Percentiles rank a stretch among this genome's conserved stretches.
phyloP scores from a whole-genome alignment of 2,888 invertebrate species.

The Xestobium rufovillosum region DNA sequence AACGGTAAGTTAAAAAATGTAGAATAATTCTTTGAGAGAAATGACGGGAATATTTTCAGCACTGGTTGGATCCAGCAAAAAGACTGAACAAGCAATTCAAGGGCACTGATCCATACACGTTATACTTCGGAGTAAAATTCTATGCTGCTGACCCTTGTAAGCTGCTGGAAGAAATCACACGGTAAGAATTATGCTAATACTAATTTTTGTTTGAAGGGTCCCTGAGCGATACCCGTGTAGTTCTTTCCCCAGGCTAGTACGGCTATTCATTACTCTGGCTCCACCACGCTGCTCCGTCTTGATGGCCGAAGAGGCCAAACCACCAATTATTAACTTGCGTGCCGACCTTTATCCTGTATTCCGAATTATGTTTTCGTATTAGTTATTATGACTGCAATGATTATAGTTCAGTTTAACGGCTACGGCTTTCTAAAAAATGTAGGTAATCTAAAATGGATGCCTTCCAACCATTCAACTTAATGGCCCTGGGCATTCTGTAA shows the following conservation, averaged over 20 bases:
- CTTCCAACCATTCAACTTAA: no score
- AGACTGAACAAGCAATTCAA: conserved; percentile 83
- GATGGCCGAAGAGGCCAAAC: no score
- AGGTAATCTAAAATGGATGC: no score
- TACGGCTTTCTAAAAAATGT: neutral
- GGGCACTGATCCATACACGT: conserved; percentile 59
- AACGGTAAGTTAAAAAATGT: conserved; percentile 59
- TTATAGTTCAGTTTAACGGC: conserved; percentile 1
- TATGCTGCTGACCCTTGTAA: conserved; percentile 97
- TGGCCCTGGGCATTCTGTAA: no score
- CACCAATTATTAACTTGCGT: conserved; percentile 3
- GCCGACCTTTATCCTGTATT: conserved; percentile 2
- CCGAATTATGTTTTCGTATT: conserved; percentile 1
- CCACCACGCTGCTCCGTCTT: neutral
- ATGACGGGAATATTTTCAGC: conserved; percentile 54
- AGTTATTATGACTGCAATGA: neutral
- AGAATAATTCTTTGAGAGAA: neutral
- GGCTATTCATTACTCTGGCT: conserved; percentile 1
- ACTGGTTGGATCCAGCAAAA: conserved; percentile 91
- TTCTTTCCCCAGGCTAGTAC: no score
- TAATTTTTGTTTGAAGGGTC: neutral
- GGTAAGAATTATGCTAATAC: conserved; percentile 49
- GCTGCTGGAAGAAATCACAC: conserved; percentile 89
- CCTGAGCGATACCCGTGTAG: conserved; percentile 2
- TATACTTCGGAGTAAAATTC: conserved; percentile 96